Evolutionary conservation across 2,113 vertebrate genomes (phyloP).

Genomic region (Rallus limicola): DNA sequence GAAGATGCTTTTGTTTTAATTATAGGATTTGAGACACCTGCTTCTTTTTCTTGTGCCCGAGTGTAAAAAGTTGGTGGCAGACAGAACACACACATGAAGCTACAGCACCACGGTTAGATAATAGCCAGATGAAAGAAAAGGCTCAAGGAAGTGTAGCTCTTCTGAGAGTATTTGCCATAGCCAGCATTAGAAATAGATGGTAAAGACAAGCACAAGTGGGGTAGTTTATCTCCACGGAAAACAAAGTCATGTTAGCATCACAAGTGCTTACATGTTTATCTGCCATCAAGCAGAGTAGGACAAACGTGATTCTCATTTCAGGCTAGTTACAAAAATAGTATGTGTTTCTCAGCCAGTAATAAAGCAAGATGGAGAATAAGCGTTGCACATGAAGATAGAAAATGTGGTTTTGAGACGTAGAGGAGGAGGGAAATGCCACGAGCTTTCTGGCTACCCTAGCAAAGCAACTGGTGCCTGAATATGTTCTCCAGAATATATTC

Average conservation of each 20-base stretch:
- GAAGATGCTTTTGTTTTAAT: background rate
- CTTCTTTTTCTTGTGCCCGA: background rate
- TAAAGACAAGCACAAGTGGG: background rate
- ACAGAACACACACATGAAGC: background rate
- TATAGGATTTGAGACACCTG: background rate
- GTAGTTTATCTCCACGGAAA: background rate
- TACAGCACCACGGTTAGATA: background rate
- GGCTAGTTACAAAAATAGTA: background rate
- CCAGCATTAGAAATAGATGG: background rate
- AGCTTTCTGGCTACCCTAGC: background rate
- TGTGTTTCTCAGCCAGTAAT: background rate
- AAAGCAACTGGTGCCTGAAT: conserved; percentile 11
- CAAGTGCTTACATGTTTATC: conserved; percentile 2
- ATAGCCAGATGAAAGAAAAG: background rate
- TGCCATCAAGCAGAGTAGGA: background rate
- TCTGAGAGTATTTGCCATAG: background rate
- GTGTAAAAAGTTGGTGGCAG: background rate
- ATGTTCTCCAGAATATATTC: background rate
- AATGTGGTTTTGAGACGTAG: background rate
- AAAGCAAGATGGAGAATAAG: background rate
- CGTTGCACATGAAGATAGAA: background rate
- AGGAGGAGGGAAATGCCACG: background rate
- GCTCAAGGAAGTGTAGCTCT: background rate
- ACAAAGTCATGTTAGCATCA: background rate
- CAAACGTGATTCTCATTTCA: conserved; percentile 4